Evolutionary conservation across 2,888 invertebrate species (phyloP).

Genomic region (Cosmia pyralina): DNA sequence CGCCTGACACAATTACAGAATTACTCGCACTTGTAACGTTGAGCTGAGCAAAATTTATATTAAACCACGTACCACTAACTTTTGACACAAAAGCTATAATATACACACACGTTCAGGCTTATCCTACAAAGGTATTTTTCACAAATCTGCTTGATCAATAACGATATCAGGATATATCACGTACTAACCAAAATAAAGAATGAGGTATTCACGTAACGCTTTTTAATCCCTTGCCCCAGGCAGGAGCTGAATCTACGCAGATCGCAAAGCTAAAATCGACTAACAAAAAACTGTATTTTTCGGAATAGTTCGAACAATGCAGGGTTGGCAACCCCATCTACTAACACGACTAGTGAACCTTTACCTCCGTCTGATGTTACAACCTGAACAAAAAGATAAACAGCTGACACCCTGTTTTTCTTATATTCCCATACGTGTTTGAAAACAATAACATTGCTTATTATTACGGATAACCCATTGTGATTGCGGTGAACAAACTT

Average conservation of each 20-base stretch:
- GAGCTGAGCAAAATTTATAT: slow-evolving; percentile 47
- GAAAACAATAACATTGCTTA: slow-evolving; percentile 55
- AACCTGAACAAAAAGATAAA: slow-evolving; percentile 45
- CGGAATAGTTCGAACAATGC: slow-evolving; percentile 21
- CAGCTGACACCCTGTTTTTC: slow-evolving; percentile 51
- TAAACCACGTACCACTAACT: slow-evolving; percentile 36
- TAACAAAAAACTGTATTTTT: slow-evolving; percentile 24
- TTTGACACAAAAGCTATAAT: slow-evolving; percentile 37
- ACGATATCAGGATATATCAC: slow-evolving; percentile 27
- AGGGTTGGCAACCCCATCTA: slow-evolving; percentile 24
- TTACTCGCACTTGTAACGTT: slow-evolving; percentile 47
- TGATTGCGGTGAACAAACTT: slow-evolving; percentile 44
- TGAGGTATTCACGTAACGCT: slow-evolving; percentile 19
- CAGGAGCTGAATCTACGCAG: slow-evolving; percentile 22
- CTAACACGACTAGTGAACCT: slow-evolving; percentile 24
- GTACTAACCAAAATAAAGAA: slow-evolving; percentile 37
- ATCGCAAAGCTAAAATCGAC: slow-evolving; percentile 29
- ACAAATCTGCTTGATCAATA: slow-evolving; percentile 47
- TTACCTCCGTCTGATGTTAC: slow-evolving; percentile 45
- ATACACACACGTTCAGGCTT: slow-evolving; percentile 17
- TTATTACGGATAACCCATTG: slow-evolving; percentile 55
- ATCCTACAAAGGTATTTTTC: slow-evolving; percentile 29
- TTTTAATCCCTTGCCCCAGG: slow-evolving; percentile 47
- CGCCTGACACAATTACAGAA: slow-evolving; percentile 52
- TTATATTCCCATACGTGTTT: slow-evolving; percentile 44